phyloP scores from a whole-genome alignment of 2,113 vertebrate species.

The Beaufortia kweichowensis region DNA sequence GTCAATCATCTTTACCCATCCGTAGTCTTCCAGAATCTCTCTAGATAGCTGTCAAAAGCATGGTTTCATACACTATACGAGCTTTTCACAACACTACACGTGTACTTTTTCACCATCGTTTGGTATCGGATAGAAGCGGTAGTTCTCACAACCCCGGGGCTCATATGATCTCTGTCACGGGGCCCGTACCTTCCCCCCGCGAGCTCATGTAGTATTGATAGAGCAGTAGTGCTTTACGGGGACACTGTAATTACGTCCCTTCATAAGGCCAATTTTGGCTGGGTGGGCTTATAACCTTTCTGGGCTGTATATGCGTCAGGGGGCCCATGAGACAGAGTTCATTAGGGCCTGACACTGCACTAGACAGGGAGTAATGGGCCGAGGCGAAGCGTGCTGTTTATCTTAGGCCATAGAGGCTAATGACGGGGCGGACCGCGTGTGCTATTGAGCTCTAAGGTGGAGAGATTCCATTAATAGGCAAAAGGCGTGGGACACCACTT shows the following conservation, averaged over 20 bases:
- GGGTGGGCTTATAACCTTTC: slow-evolving; percentile 35
- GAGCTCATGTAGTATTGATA: slow-evolving; percentile 55
- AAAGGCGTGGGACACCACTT: slow-evolving; percentile 35
- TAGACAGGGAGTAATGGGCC: slow-evolving; percentile 74
- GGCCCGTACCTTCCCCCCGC: slow-evolving; percentile 32
- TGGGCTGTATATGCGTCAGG: slow-evolving; percentile 39
- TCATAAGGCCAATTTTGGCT: slow-evolving; percentile 57
- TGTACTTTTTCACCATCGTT: slow-evolving; percentile 2
- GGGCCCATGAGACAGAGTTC: slow-evolving; percentile 48
- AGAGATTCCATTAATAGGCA: slow-evolving; percentile 49
- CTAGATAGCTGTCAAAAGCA: slow-evolving; percentile 18
- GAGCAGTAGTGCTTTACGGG: slow-evolving; percentile 49
- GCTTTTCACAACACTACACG: neutral
- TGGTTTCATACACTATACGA: neutral
- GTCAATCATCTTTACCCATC: neutral
- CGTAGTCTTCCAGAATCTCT: neutral
- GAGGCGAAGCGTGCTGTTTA: slow-evolving; percentile 49
- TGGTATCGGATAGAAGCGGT: neutral
- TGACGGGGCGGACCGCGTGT: slow-evolving; percentile 62
- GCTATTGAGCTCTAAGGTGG: slow-evolving; percentile 36
- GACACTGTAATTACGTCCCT: slow-evolving; percentile 50
- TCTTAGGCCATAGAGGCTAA: slow-evolving; percentile 65
- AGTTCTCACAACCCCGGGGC: neutral
- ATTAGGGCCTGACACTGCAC: slow-evolving; percentile 52
- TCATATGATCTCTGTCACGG: slow-evolving; percentile 37